These are phyloP conservation scores for Alaudala cheleensis DNA, from an alignment of 2,113 vertebrate species.

Conservation along the genomic window DNA sequence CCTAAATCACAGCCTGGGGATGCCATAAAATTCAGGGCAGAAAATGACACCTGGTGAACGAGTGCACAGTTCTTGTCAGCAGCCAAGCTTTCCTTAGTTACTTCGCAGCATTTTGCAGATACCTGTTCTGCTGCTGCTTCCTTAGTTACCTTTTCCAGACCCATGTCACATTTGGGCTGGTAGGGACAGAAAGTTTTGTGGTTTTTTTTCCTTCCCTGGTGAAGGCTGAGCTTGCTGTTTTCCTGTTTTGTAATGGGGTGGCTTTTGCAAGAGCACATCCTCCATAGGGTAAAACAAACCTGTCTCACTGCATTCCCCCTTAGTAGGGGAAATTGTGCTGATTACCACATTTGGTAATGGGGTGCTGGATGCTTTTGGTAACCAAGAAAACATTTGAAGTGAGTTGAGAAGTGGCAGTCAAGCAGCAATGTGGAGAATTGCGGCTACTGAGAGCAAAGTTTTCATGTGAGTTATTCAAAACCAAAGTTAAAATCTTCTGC, in stretches of 20 bases:
- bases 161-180: neutral
- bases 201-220: neutral
- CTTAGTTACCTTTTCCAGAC: neutral
- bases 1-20: neutral
- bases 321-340: neutral
- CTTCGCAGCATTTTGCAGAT: too few species aligned
- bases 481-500: neutral
- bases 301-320: neutral
- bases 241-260: neutral
- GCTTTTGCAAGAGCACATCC: neutral
- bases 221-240: neutral
- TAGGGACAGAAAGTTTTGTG: neutral
- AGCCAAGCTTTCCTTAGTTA: neutral
- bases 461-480: neutral
- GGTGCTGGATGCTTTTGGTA: neutral
- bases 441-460: neutral
- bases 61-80: neutral
- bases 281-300: neutral
- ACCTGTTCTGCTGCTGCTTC: neutral
- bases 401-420: neutral
- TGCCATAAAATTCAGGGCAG: neutral
- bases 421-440: neutral
- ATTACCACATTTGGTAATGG: neutral
- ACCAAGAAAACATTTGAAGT: neutral
- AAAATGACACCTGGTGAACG: neutral